These are phyloP conservation scores for Rosalia funebris DNA, from an alignment of 2,888 invertebrate genomes.

Conservation along the genomic window DNA sequence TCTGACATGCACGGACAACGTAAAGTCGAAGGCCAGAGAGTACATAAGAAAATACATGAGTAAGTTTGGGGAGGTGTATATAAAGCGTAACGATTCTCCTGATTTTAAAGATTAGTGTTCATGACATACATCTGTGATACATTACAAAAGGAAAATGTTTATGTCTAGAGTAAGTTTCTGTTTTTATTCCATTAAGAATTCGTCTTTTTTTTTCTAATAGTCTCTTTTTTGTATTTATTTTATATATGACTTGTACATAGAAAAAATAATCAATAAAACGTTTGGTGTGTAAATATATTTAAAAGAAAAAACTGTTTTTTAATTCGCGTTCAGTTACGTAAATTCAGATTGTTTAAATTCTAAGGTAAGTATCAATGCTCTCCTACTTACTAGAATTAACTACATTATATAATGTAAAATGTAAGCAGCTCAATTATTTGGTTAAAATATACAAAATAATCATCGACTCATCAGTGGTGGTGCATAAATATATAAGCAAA, in stretches of 20 bases:
- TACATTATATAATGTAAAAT: not conserved
- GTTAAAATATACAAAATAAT: constrained; percentile 10
- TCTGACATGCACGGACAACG: constrained; percentile 87
- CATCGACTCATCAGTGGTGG: no score
- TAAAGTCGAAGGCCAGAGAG: constrained; percentile 93
- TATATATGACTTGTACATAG: constrained; percentile 19
- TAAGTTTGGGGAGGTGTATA: constrained; percentile 87
- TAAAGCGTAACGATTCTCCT: constrained; percentile 73
- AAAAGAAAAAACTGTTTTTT: not conserved
- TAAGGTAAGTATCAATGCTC: no score
- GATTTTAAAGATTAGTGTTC: constrained; percentile 52
- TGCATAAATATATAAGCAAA: no score
- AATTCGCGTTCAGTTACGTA: not conserved
- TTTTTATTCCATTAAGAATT: constrained; percentile 7
- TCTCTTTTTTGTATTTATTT: constrained; percentile 15
- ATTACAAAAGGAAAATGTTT: not conserved
- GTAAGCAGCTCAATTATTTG: no score
- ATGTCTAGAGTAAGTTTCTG: not conserved
- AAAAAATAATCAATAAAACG: constrained; percentile 8
- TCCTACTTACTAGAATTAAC: not conserved
- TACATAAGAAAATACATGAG: constrained; percentile 97
- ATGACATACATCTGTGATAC: constrained; percentile 38
- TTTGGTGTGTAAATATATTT: constrained; percentile 11
- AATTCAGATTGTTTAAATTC: not conserved
- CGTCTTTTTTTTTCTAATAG: not conserved